Base-by-base conservation (phyloP, 2,797 vertebrate genomes). In the Cirrhinus mrigala region DNA sequence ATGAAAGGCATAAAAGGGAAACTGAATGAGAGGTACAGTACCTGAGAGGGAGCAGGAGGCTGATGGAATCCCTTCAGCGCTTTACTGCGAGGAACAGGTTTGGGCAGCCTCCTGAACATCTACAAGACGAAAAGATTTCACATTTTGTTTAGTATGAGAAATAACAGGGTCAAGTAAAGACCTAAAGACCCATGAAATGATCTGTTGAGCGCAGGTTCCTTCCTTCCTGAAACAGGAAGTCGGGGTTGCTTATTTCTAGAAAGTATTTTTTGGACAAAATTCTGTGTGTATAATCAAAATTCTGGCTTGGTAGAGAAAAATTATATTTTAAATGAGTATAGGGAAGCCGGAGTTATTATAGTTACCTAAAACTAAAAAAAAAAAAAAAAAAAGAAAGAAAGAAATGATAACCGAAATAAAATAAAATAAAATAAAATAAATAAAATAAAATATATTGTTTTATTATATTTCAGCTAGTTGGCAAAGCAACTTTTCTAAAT, bases 51-150 rank as follows among this genome's bases (percentile, higher is more conserved):
- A 15, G 76, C 40, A 40, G 40, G 24, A 62, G 40, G 24, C 73
- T 60, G 89, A 82, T 6, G 88, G 18, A 33, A 74, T 29, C 87
- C 88, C 16, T 14, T 90, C 5, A 24, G 60, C 10, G 75, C 70
- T 88, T 90, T 91, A 9, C 4, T 87, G 79, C 94, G 92, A 40
- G 93, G 93, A 27, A 90, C 82, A 0, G 93, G 93, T 44, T 85
- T 94, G 1, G 92, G 93, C 0, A 91, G 91, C 79, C 83, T 94
- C 87, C 91, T 91, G 46, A 86, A 48, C 16, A 84, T 88, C 94
- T 95, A 76, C 0, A 83, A 33, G 40, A 82, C 64, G 9, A 58
- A 76, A 27, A 75, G 6, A 81, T 37, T 11, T 76, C 24, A 3
- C 16, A 33, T 27, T 54, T n/a, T 24, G 3, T n/a, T 29, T 4